Percentiles rank a stretch among this genome's conserved stretches.
Conservation (phyloP, 2,888 invertebrate genomes). For the Blomia tropicalis region DNA sequence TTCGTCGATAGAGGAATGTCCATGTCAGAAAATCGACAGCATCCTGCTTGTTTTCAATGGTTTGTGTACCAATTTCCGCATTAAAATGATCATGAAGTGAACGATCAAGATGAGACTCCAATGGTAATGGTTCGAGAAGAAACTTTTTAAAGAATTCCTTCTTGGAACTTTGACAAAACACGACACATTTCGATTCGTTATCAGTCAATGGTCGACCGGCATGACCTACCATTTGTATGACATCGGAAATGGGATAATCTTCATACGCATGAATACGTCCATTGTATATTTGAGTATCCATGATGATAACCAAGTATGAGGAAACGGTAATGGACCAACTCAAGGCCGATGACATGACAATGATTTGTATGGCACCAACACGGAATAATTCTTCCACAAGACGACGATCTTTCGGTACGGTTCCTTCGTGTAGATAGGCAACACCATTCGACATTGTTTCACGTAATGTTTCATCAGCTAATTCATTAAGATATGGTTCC, state of each 20-base stretch:
- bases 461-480: slow-evolving; percentile 73
- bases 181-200: slow-evolving; percentile 75
- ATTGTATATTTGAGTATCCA: slow-evolving; percentile 85
- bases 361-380: slow-evolving; percentile 76
- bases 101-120: slow-evolving; percentile 95
- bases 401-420: slow-evolving; percentile 63
- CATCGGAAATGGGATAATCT: slow-evolving; percentile 92
- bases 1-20: slow-evolving; percentile 89
- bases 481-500: slow-evolving; percentile 66
- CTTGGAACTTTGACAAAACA: slow-evolving; percentile 92
- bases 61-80: slow-evolving; percentile 98
- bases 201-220: slow-evolving; percentile 67
- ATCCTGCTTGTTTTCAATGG: slow-evolving; percentile 98
- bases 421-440: slow-evolving; percentile 90
- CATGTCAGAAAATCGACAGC: slow-evolving; percentile 98
- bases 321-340: slow-evolving; percentile 81
- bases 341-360: slow-evolving; percentile 76
- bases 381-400: slow-evolving; percentile 84
- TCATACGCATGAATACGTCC: slow-evolving; percentile 60
- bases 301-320: slow-evolving; percentile 83
- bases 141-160: slow-evolving; percentile 98
- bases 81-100: slow-evolving; percentile 97
- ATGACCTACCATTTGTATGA: slow-evolving; percentile 91
- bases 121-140: slow-evolving; percentile 83
- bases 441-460: slow-evolving; percentile 88